Evolutionary conservation across 53 echinoderm and acorn worm species (phyloP).

Genomic region (Holothuria leucospilota): DNA sequence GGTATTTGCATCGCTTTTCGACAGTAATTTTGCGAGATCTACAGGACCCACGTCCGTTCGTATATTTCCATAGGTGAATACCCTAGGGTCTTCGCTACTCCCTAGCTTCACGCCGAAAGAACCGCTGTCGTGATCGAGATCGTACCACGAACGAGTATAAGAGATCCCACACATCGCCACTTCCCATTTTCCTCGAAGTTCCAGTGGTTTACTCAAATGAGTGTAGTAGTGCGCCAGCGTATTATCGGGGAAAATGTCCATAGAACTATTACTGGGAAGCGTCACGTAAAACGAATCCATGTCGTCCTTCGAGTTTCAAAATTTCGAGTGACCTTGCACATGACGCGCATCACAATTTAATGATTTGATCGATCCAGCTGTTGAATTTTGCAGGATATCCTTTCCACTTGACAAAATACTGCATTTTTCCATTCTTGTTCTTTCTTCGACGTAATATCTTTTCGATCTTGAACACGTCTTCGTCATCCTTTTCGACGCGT

Average conservation of each 20-base stretch:
- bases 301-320: too few species aligned
- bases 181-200: too few species aligned
- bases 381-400: slow-evolving; percentile 9
- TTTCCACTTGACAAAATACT: slow-evolving; percentile 22
- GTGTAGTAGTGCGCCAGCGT: too few species aligned
- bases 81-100: too few species aligned
- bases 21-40: too few species aligned
- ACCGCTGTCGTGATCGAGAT: neutral
- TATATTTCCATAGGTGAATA: too few species aligned
- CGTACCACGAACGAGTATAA: neutral
- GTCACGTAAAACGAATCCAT: too few species aligned
- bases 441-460: slow-evolving; percentile 31
- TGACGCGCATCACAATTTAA: neutral
- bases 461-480: slow-evolving; percentile 32
- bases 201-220: too few species aligned
- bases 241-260: too few species aligned
- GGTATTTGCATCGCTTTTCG: too few species aligned
- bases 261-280: too few species aligned
- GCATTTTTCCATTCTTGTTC: neutral
- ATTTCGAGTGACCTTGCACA: neutral
- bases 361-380: neutral
- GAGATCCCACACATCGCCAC: neutral
- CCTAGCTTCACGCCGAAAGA: neutral
- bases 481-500: neutral
- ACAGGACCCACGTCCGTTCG: too few species aligned